These are phyloP conservation scores for Channa maculata DNA, from an alignment of 2,113 vertebrate genomes.

Conservation along the genomic window DNA sequence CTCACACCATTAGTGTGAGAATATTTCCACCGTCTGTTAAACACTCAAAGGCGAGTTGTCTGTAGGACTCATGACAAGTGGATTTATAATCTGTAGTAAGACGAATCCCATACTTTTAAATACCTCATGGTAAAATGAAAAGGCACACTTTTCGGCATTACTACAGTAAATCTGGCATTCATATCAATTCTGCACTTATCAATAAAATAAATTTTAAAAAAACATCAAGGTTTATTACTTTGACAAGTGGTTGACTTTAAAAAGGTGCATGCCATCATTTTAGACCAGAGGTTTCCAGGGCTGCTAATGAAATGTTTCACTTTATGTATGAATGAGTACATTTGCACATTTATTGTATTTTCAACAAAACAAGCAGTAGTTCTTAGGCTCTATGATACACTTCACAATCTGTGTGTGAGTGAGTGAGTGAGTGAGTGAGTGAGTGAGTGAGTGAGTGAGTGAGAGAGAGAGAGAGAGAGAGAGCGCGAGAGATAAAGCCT, in stretches of 20 bases:
- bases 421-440: background rate
- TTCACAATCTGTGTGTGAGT: background rate
- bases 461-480: background rate
- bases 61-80: too few relatives aligned
- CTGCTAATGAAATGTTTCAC: background rate
- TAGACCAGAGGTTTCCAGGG: background rate
- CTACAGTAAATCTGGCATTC: too few relatives aligned
- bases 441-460: background rate
- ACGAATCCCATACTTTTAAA: background rate
- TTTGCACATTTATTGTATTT: slow-evolving; percentile 8
- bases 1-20: too few relatives aligned
- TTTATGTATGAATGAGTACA: slow-evolving; percentile 7
- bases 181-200: too few relatives aligned
- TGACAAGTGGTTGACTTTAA: background rate
- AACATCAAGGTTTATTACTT: too few relatives aligned
- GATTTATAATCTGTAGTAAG: too few relatives aligned
- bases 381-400: slow-evolving; percentile 2
- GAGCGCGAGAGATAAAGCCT: too few relatives aligned
- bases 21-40: too few relatives aligned
- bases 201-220: too few relatives aligned
- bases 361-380: slow-evolving; percentile 3
- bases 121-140: background rate
- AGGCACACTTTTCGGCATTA: too few relatives aligned
- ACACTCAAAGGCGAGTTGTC: background rate
- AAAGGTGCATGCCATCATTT: background rate